Evolutionary conservation across 2,888 invertebrate genomes (phyloP), one percentile per base, ranked within the genome.

Genomic region (Graphium colonna): DNA sequence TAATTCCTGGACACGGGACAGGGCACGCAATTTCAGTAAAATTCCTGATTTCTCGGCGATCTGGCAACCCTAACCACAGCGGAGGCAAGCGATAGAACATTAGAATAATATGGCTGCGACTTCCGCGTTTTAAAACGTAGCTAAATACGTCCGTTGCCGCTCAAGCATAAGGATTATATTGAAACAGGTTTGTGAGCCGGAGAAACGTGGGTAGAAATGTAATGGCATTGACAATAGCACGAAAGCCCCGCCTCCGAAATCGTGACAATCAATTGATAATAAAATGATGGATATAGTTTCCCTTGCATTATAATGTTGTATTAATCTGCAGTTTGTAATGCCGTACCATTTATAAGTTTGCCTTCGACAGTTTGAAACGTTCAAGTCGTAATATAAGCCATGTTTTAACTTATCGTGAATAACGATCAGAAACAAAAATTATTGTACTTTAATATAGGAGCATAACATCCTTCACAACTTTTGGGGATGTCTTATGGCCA

Each of bases 61-160:
- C n/a, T n/a, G n/a, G n/a, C n/a, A n/a, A n/a, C n/a, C n/a, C n/a
- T n/a, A n/a, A n/a, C 72, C 76, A 72, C 69, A 70, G 69, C 73
- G 60, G 55, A 52, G 57, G 60, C 55, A 58, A 52, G 21, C 53
- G 51, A 40, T 56, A 64, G 18, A 48, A 5, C 71, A 64, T 69
- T 60, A 70, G 76, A 73, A 72, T 79, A 75, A 64, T 67, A 57
- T 70, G 62, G 85, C 70, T 73, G 71, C 53, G 67, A 40, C 67
- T 65, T 69, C 69, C 68, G 62, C 58, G 44, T 64, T 43, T 49
- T 49, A 47, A 52, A 51, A 31, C 17, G 44, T 36, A 49, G 43
- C 47, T 42, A 52, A 48, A 55, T 38, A 45, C 42, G 52, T 52
- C 50, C 53, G 48, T 53, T 42, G 13, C 15, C 13, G 38, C 39